Evolutionary conservation across 1,140 invertebrate genomes (phyloP).

Genomic region (Trissolcus basalis): DNA sequence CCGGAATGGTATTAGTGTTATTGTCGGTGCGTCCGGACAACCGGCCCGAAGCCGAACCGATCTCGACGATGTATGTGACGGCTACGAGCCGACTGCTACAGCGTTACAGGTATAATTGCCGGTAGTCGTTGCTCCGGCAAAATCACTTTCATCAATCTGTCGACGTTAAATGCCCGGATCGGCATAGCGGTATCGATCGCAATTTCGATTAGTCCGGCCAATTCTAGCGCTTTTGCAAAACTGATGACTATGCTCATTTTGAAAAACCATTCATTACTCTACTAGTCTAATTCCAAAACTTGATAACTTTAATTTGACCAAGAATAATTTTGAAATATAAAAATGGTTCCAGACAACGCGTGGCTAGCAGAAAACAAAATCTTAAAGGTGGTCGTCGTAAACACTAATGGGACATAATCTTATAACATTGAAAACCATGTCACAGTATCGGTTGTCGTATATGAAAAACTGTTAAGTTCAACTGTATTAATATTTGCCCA

Average conservation of each 20-base stretch:
- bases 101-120: constrained; percentile 73
- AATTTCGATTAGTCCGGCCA: constrained; percentile 33
- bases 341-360: too few relatives aligned
- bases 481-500: too few relatives aligned
- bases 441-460: neutral
- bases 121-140: constrained; percentile 69
- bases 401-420: neutral
- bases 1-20: constrained; percentile 70
- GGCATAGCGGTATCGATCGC: constrained; percentile 41
- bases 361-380: too few relatives aligned
- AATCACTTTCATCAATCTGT: constrained; percentile 74
- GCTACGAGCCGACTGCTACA: constrained; percentile 60
- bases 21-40: constrained; percentile 49
- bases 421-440: constrained; percentile 8
- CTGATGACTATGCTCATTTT: too few relatives aligned
- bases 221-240: too few relatives aligned
- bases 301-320: too few relatives aligned
- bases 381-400: constrained; percentile 14
- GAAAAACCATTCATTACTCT: neutral
- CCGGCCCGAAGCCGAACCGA: constrained; percentile 63
- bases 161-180: constrained; percentile 64
- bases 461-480: neutral
- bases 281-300: neutral
- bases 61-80: constrained; percentile 70
- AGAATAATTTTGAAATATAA: too few relatives aligned